Evolutionary conservation across 35 echinoderm and acorn worm species (phyloP), one percentile per base, ranked within the genome.

Genomic region (Hemicentrotus pulcherrimus): DNA sequence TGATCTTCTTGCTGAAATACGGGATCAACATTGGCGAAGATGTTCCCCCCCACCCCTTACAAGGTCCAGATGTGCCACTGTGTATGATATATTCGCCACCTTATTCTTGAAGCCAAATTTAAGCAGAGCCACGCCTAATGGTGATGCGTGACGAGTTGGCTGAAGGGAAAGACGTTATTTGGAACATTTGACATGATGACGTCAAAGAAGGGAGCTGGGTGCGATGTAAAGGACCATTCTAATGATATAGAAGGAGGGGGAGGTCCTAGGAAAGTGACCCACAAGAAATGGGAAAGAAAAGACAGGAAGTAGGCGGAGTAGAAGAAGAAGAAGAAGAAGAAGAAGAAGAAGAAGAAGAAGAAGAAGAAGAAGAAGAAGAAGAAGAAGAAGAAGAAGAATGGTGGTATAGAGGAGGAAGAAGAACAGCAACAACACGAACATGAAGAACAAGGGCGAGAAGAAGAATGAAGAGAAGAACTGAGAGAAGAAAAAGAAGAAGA

Each of bases 321-420:
- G 61, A 70, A 70, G 13, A 70, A 78, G 28, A n/a, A 28, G 65
- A n/a, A 90, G 46, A 47, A 90, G 12, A 41, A 90, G 32, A 89
- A 41, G 31, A 90, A 90, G 32, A 41, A 90, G 31, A 41, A 13
- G 32, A 41, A 14, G 32, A 45, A 13, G 88, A 90, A 90, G 31
- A 24, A 90, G 32, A 41, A 41, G 12, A 90, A 41, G 88, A 90
- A 90, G 31, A 90, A 41, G 12, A 90, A 90, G 87, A 89, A 89
- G 24, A 28, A 71, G 4, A 71, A 28, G 24, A 71, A 71, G 19
- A 87, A 87, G 32, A 87, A 33, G 16, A n/a, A n/a, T n/a, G n/a
- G n/a, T n/a, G n/a, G n/a, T n/a, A n/a, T n/a, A 41, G 35, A 41
- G 35, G 35, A 41, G 35, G 0, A 0, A 41, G 3, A 41, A 41